A percentile compares a stretch with the other conserved stretches of the same genome.
phyloP scores from a whole-genome alignment of 1,140 invertebrate genomes.

The Babylonia areolata region DNA sequence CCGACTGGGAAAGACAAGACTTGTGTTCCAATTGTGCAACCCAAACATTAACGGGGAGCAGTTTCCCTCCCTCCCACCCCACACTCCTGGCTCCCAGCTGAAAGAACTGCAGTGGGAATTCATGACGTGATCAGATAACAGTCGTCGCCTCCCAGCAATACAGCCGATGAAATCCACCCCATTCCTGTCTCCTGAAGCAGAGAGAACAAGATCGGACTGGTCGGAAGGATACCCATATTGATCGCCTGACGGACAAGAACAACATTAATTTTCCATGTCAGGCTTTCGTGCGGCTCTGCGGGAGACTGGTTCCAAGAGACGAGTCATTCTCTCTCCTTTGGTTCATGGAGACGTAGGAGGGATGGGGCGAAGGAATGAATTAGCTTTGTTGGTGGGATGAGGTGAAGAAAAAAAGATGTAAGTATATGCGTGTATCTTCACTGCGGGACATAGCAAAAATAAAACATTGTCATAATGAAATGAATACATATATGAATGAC shows the following conservation, averaged over 20 bases:
- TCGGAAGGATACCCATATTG: conserved; percentile 1
- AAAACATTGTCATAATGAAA: too few relatives aligned
- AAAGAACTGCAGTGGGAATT: not conserved
- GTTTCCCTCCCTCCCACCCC: not conserved
- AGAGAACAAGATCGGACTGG: not conserved
- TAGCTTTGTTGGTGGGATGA: not conserved
- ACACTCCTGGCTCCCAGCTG: not conserved
- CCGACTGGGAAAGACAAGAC: too few relatives aligned
- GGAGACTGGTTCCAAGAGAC: not conserved
- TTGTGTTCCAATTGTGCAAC: too few relatives aligned
- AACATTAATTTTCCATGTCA: not conserved
- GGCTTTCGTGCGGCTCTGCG: not conserved
- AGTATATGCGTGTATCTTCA: too few relatives aligned
- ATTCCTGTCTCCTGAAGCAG: conserved; percentile 15
- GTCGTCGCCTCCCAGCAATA: not conserved
- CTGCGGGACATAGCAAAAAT: too few relatives aligned
- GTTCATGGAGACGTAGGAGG: not conserved
- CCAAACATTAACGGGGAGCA: too few relatives aligned
- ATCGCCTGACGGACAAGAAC: not conserved
- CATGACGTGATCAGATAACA: not conserved
- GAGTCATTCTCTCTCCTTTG: not conserved
- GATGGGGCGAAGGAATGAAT: not conserved
- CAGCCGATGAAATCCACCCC: conserved; percentile 17
- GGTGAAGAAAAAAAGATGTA: too few relatives aligned
- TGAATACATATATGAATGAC: too few relatives aligned